Evolutionary conservation across 2,888 invertebrate species (phyloP), one percentile per base, ranked within the genome.

Genomic region (Rhingia campestris): DNA sequence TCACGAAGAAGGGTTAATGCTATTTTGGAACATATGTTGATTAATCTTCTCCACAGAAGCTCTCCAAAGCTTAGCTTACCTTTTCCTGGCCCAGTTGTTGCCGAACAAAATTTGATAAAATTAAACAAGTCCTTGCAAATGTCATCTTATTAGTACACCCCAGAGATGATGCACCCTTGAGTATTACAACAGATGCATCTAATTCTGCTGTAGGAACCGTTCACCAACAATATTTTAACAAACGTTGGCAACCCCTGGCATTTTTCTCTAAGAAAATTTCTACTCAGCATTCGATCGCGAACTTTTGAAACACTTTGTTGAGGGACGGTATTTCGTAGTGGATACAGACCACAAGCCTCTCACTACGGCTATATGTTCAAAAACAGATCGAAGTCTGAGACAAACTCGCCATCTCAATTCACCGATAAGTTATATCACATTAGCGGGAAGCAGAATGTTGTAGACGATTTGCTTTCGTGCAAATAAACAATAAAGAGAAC

Each of bases 391-490:
- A n/a, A 64, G 54, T 30, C 53, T 53, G 32, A 66, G 51, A 10
- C 51, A 39, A 39, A 41, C 12, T 14, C 32, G 49, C 1, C 47
- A 33, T 49, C 56, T 22, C 39, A 56, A 37, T 56, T 56, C 56
- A 56, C 39, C 9, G 10, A 56, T 9, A 6, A 56, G 9, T 39
- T 56, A 12, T 22, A 56, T 22, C 39, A 56, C 39, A 39, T 56
- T 22, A 56, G 56, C 53, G 56, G 39, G 5, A n/a, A 56, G 56
- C 56, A 39, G 22, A 90, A 0, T 41, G 63, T 73, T n/a, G 73
- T 61, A 0, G 73, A 45, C 22, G 76, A 67, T 30, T 14, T 45
- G 5, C 35, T 77, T 7, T 77, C 70, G 30, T 45, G 70, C 4
- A n/a, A n/a, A n/a, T n/a, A n/a, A n/a, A n/a, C n/a, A n/a, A n/a